Base-by-base conservation (phyloP, 1,140 invertebrate species). In the Lineus longissimus region DNA sequence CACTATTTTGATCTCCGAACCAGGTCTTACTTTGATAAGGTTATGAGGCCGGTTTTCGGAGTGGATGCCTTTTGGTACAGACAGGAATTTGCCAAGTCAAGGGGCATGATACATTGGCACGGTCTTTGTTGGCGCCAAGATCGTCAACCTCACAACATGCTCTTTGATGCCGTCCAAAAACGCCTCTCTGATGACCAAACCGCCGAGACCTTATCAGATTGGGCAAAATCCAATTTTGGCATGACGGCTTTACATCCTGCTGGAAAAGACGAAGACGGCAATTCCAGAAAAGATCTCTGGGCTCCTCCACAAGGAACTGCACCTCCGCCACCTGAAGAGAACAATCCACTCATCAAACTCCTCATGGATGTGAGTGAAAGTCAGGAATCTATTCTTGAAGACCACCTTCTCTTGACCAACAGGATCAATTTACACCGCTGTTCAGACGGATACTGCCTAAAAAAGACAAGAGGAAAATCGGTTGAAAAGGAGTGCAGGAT, bases 1-100 rank as follows among this genome's bases (percentile, higher is more conserved):
- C 22, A 70, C 6, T 69, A 64, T 25, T 69, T 69, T 66, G 62
- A 69, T 56, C 19, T 64, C 6, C 36, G 68, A 33, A 69, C 65
- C 19, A 2, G 33, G 15, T 40, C 45, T 23, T 64, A 64, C 29
- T 69, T 69, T 43, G 4, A 36, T 7, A 36, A 4, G 4, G 33
- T 36, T 7, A 36, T 36, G 33, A 36, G 15, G 33, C 15, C 33
- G 55, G 62, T 47, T 4, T 65, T 9, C 66, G 64, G 64, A 66
- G 61, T 60, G 23, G 51, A 45, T 61, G 66, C 58, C 17, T 65
- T 25, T 30, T 65, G 59, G 64, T 61, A 61, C 47, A 40, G 64
- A 47, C 61, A 66, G 36, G 67, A 69, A 58, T 69, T 66, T 59
- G 67, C 67, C 0, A 69, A 63, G 41, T 66, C 61, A 7, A 41